Conservation (phyloP, 2,113 vertebrate genomes). For the Cololabis saira region DNA sequence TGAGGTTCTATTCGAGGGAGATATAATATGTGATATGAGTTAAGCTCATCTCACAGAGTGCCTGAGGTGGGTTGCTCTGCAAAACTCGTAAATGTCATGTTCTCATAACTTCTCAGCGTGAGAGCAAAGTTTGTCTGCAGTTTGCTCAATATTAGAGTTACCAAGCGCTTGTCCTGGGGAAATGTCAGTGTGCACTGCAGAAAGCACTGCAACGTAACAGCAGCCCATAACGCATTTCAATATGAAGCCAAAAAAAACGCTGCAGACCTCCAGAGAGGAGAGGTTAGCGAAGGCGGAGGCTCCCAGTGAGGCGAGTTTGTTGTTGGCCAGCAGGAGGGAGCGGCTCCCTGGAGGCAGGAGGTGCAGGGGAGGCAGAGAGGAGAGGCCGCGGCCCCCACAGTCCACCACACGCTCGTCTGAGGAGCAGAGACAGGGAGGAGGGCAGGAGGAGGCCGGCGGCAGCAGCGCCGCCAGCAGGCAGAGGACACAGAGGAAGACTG, state of each 20-base stretch:
- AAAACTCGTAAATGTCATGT: no score
- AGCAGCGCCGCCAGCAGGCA: slow-evolving; percentile 79
- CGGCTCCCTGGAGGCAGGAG: slow-evolving; percentile 88
- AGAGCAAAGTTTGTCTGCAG: slow-evolving; percentile 23
- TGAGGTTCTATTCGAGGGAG: no score
- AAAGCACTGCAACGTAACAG: not conserved
- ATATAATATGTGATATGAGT: no score
- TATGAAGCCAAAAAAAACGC: no score
- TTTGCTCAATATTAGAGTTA: slow-evolving; percentile 7
- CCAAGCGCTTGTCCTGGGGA: no score
- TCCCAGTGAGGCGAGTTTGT: slow-evolving; percentile 89
- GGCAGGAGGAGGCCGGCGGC: slow-evolving; percentile 84
- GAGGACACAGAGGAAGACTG: slow-evolving; percentile 87
- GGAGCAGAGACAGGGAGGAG: slow-evolving; percentile 90
- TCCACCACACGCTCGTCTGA: slow-evolving; percentile 84
- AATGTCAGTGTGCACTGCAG: no score
- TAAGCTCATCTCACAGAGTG: no score
- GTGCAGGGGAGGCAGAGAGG: slow-evolving; percentile 85
- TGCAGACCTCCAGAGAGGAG: slow-evolving; percentile 86
- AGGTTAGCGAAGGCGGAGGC: slow-evolving; percentile 90
- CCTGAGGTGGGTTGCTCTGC: no score
- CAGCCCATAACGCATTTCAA: no score
- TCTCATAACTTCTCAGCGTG: no score
- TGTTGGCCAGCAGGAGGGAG: slow-evolving; percentile 93
- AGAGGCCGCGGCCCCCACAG: slow-evolving; percentile 90